Evolutionary conservation across 1,140 invertebrate genomes (phyloP), one percentile per base, ranked within the genome.

Genomic region (Phocides pigmalion): DNA sequence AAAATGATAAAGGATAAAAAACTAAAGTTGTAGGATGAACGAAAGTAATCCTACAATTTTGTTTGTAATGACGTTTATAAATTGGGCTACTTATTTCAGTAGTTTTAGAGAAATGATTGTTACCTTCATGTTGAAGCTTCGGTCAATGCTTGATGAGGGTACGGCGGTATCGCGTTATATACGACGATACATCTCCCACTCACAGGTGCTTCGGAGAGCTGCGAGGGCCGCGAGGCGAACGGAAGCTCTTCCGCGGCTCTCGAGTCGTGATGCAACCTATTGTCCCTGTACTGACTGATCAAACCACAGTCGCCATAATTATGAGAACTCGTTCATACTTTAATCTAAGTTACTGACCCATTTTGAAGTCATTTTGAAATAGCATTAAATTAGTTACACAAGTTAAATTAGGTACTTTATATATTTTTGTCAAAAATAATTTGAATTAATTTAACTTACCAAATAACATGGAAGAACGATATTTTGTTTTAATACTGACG

Each of bases 81-180:
- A 6, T 11, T 42, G 17, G 17, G 39, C 39, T 54, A 54, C 49
- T 58, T 15, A 32, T 4, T 46, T 20, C 20, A 51, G 12, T 9
- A 25, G 51, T 58, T 8, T n/a, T 22, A 16, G 37, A 49, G 32
- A 39, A 41, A 56, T 11, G 17, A 62, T 42, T 56, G 63, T 75
- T 90, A 90, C 87, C 87, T 90, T 90, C 87, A 90, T 90, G 77
- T 28, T 81, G 84, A 82, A 82, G 87, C 83, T 85, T 69, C 75
- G 82, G 70, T 80, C 70, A 85, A 68, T 90, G 85, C 81, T 78
- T 83, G 81, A 66, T 76, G 76, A 71, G 76, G 75, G 76, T 67
- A 78, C 79, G 73, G 64, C 64, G 68, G 69, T 54, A 49, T 66
- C 67, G 76, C 74, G 72, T 84, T 88, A 82, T 89, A 90, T 87